Evolutionary conservation across 1,140 invertebrate species (phyloP).

Genomic region (Ctenoplectra terminalis): DNA sequence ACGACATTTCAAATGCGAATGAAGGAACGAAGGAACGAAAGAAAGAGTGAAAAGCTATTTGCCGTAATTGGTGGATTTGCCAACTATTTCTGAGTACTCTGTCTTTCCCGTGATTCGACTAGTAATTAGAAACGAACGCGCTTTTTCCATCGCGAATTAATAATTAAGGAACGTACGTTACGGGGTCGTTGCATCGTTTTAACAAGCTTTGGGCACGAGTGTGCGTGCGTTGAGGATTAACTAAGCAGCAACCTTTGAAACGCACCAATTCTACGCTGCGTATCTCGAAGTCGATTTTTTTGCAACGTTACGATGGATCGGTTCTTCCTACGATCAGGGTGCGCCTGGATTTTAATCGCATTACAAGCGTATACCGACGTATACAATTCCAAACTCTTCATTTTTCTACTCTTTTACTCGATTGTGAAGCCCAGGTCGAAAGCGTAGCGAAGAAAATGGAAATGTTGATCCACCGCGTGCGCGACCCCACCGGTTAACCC

Average conservation of each 20-base stretch:
- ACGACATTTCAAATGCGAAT: neutral
- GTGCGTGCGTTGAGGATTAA: slow-evolving; percentile 17
- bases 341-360: too few relatives aligned
- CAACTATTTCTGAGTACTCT: neutral
- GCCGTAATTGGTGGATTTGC: neutral
- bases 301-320: neutral
- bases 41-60: neutral
- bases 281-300: neutral
- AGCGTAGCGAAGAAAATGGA: too few relatives aligned
- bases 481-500: neutral
- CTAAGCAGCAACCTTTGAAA: slow-evolving; percentile 2
- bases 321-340: neutral
- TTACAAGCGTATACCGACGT: neutral
- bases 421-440: too few relatives aligned
- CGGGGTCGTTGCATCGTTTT: slow-evolving; percentile 15
- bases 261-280: neutral
- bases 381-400: neutral
- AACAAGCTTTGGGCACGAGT: slow-evolving; percentile 16
- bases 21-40: too few relatives aligned
- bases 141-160: slow-evolving; percentile 11
- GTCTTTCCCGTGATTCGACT: slow-evolving; percentile 4
- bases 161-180: neutral
- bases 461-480: too few relatives aligned
- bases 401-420: too few relatives aligned
- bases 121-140: too few relatives aligned